These are phyloP conservation scores for Dermochelys coriacea DNA, from an alignment of 2,797 vertebrate species.

Conservation along the genomic window DNA sequence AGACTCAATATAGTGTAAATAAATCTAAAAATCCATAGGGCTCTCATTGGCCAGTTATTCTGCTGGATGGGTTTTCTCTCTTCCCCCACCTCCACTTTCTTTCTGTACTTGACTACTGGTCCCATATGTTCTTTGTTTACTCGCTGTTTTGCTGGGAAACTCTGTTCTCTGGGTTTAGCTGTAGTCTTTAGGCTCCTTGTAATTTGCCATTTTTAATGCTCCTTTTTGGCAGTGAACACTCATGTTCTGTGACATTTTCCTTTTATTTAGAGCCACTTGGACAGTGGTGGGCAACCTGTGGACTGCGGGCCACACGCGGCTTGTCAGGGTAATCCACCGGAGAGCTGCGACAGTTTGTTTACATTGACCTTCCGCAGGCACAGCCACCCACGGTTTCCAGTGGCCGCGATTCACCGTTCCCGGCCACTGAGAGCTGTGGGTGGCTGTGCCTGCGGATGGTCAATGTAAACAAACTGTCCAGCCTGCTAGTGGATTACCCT, in stretches of 20 bases:
- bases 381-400: too few relatives aligned
- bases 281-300: conserved; percentile 59
- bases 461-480: too few relatives aligned
- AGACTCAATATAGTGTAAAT: neutral
- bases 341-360: too few relatives aligned
- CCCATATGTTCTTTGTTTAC: neutral
- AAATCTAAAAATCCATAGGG: conserved; percentile 39
- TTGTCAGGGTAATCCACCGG: too few relatives aligned
- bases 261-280: conserved; percentile 70
- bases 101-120: neutral
- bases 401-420: too few relatives aligned
- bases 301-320: neutral
- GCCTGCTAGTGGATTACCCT: too few relatives aligned
- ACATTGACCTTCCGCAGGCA: too few relatives aligned
- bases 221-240: conserved; percentile 67
- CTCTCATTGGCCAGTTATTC: neutral
- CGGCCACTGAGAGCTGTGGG: too few relatives aligned
- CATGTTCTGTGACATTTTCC: conserved; percentile 72
- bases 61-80: neutral
- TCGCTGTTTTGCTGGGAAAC: conserved; percentile 25
- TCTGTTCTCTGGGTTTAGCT: conserved; percentile 40
- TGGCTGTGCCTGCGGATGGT: too few relatives aligned
- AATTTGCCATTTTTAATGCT: conserved; percentile 75
- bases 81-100: neutral
- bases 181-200: conserved; percentile 66